Percentiles rank a stretch among this genome's conserved stretches.
phyloP scores from a whole-genome alignment of 2,888 invertebrate genomes.

The Drosophila anomalata region DNA sequence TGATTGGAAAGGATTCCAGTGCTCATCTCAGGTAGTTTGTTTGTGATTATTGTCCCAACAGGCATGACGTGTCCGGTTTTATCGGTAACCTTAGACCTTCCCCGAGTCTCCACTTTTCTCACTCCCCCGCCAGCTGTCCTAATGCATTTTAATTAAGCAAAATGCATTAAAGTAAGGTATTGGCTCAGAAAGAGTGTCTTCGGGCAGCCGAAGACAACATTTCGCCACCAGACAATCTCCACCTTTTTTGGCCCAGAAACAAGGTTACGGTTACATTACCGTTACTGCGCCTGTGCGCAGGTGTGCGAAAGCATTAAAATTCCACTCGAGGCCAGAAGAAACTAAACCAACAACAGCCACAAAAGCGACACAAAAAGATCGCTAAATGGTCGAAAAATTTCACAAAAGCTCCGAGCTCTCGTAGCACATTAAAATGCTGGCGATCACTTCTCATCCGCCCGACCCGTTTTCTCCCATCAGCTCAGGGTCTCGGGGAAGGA shows the following conservation, averaged over 20 bases:
- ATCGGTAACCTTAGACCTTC: conserved; percentile 35
- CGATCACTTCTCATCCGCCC: conserved; percentile 10
- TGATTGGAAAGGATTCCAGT: conserved; percentile 76
- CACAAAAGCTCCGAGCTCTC: conserved; percentile 32
- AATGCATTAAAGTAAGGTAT: conserved; percentile 37
- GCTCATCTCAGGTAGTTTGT: conserved; percentile 59
- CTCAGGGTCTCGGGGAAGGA: conserved; percentile 32
- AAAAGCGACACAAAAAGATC: conserved; percentile 19
- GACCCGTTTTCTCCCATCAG: not conserved
- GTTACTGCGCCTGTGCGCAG: conserved; percentile 72
- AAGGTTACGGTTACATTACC: conserved; percentile 57
- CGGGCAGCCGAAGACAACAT: conserved; percentile 38
- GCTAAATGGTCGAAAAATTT: conserved; percentile 41
- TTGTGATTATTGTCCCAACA: conserved; percentile 41
- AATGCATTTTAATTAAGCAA: conserved; percentile 71
- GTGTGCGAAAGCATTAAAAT: conserved; percentile 79
- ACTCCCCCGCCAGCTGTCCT: conserved; percentile 31
- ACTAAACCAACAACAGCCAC: conserved; percentile 57
- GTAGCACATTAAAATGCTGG: conserved; percentile 52
- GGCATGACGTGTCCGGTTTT: conserved; percentile 48
- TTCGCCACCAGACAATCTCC: conserved; percentile 56
- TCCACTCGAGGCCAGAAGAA: conserved; percentile 66
- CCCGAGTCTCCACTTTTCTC: conserved; percentile 6
- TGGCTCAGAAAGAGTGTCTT: not conserved
- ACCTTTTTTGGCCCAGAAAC: conserved; percentile 71